A percentile compares a stretch with the other conserved stretches of the same genome.
phyloP scores from a whole-genome alignment of 2,888 invertebrate species.

The Oasisia sp. region DNA sequence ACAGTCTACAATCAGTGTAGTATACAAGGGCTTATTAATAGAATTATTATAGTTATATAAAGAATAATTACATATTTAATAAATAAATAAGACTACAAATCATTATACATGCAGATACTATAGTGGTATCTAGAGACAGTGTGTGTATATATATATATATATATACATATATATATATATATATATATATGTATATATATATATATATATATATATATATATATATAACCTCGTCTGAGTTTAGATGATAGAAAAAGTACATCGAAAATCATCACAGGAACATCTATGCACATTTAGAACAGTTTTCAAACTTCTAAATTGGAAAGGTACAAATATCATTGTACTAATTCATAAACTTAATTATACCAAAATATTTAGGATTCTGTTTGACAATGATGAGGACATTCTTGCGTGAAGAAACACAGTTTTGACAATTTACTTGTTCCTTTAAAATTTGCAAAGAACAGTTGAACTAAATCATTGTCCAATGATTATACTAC shows the following conservation, averaged over 20 bases:
- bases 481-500: no score
- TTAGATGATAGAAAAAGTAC: neutral
- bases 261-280: neutral
- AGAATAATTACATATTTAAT: neutral
- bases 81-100: neutral
- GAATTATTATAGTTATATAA: neutral
- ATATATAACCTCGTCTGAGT: neutral
- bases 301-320: neutral
- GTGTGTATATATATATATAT: neutral
- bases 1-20: no score
- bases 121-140: neutral
- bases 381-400: no score
- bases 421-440: no score
- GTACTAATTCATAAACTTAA: no score
- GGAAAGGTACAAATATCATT: neutral
- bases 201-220: neutral
- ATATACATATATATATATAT: neutral
- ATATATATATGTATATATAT: neutral
- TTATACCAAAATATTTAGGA: no score
- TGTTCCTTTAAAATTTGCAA: no score
- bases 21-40: neutral
- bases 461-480: no score
- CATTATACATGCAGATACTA: neutral
- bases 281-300: neutral
- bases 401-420: no score